These are phyloP conservation scores for Cryptophagus acutangulus DNA, from an alignment of 2,888 invertebrate species.

Conservation along the genomic window DNA sequence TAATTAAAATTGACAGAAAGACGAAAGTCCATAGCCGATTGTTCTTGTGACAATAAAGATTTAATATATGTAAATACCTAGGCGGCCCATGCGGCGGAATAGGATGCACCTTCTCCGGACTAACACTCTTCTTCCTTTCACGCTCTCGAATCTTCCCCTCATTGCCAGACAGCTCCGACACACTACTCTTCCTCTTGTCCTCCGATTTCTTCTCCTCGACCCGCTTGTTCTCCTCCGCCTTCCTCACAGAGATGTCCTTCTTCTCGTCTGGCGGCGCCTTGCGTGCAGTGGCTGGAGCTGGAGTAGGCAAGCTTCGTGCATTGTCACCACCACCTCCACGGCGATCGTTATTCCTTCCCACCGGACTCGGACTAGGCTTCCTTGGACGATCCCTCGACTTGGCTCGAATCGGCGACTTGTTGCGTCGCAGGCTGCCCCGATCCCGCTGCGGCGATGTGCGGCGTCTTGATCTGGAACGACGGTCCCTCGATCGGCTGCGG, in stretches of 20 bases:
- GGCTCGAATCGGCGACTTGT: slow-evolving; percentile 42
- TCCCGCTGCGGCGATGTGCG: slow-evolving; percentile 39
- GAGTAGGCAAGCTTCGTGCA: too few relatives aligned
- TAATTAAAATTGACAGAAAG: too few relatives aligned
- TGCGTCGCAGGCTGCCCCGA: slow-evolving; percentile 39
- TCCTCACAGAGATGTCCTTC: slow-evolving; percentile 38
- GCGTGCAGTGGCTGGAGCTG: background rate
- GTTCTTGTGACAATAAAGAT: too few relatives aligned
- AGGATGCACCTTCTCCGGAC: slow-evolving; percentile 38
- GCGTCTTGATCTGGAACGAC: slow-evolving; percentile 44
- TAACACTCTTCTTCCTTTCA: slow-evolving; percentile 43
- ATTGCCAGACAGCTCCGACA: slow-evolving; percentile 30
- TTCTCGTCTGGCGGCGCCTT: slow-evolving; percentile 28
- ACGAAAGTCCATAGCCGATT: too few relatives aligned
- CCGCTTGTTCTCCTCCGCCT: slow-evolving; percentile 33
- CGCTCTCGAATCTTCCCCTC: slow-evolving; percentile 39
- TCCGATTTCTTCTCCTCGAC: slow-evolving; percentile 22
- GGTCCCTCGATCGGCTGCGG: slow-evolving; percentile 41
- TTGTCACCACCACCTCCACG: background rate
- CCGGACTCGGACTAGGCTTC: slow-evolving; percentile 44
- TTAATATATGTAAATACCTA: too few relatives aligned
- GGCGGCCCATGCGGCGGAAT: slow-evolving; percentile 46
- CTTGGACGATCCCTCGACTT: slow-evolving; percentile 36
- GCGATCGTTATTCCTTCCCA: slow-evolving; percentile 19
- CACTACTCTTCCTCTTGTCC: slow-evolving; percentile 25